These are phyloP conservation scores for Lithophane ornitopus DNA, from an alignment of 2,888 invertebrate species.

Conservation along the genomic window DNA sequence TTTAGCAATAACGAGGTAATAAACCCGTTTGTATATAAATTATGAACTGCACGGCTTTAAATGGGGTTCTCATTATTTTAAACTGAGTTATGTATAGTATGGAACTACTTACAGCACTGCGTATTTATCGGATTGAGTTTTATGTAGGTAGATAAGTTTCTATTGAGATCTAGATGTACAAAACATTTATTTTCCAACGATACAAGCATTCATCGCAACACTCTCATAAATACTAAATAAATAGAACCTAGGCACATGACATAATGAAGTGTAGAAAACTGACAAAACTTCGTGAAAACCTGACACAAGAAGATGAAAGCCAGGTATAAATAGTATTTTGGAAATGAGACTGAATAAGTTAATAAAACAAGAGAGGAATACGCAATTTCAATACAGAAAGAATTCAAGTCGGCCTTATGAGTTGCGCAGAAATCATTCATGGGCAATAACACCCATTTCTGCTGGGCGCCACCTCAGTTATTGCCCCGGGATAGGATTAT, in stretches of 20 bases:
- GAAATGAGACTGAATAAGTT: slow-evolving; percentile 65
- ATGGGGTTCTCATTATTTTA: slow-evolving; percentile 46
- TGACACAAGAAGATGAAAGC: slow-evolving; percentile 2
- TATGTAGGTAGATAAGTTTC: neutral
- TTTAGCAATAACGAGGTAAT: slow-evolving; percentile 59
- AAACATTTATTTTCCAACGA: neutral
- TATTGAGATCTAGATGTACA: neutral
- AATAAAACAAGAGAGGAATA: slow-evolving; percentile 71
- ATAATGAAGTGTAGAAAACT: neutral
- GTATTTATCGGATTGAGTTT: slow-evolving; percentile 11
- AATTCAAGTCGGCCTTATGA: slow-evolving; percentile 78
- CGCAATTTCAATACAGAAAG: slow-evolving; percentile 77
- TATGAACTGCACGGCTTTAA: slow-evolving; percentile 56
- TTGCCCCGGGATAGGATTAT: slow-evolving; percentile 88
- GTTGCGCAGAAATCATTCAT: slow-evolving; percentile 85
- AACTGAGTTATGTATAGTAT: slow-evolving; percentile 33
- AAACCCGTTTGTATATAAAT: slow-evolving; percentile 57
- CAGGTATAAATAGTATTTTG: slow-evolving; percentile 52
- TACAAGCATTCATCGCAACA: neutral
- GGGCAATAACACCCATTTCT: slow-evolving; percentile 87
- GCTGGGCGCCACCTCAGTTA: slow-evolving; percentile 86
- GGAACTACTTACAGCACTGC: slow-evolving; percentile 17
- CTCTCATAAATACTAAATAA: neutral
- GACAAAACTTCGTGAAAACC: slow-evolving; percentile 8
- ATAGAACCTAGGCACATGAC: neutral